Percentiles rank a stretch among this genome's conserved stretches.
Conservation (phyloP, 2,888 invertebrate genomes). For the Parnassius mnemosyne region DNA sequence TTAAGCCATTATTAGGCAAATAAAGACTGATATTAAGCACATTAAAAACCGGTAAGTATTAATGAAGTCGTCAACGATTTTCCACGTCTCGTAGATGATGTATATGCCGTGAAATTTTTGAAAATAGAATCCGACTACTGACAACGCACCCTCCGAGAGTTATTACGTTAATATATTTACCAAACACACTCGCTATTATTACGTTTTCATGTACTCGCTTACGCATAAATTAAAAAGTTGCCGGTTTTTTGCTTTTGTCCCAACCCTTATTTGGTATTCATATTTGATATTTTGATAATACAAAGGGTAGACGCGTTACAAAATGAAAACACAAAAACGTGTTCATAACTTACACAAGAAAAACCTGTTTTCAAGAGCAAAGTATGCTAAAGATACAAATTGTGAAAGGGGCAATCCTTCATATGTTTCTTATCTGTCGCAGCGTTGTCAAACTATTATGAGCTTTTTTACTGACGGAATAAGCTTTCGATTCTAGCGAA, state of each 20-base stretch:
- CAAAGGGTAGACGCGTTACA: constrained; percentile 72
- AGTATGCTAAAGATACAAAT: constrained; percentile 78
- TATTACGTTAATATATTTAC: constrained; percentile 79
- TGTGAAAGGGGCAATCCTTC: constrained; percentile 78
- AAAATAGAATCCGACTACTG: constrained; percentile 63
- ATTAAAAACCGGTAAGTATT: constrained; percentile 36
- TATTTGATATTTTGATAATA: constrained; percentile 78
- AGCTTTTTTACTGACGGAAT: constrained; percentile 53
- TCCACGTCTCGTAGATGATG: constrained; percentile 64
- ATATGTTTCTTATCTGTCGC: constrained; percentile 60
- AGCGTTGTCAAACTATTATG: constrained; percentile 50
- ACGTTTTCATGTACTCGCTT: constrained; percentile 78
- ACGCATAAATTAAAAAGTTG: constrained; percentile 78
- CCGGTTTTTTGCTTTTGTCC: constrained; percentile 76
- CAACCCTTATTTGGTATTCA: constrained; percentile 80
- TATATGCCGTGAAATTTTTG: constrained; percentile 75
- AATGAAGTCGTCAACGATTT: constrained; percentile 72
- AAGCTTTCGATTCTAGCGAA: constrained; percentile 61
- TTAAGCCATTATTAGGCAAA: constrained; percentile 13
- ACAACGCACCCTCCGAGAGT: constrained; percentile 66
- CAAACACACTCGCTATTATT: constrained; percentile 77
- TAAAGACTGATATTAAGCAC: constrained; percentile 3
- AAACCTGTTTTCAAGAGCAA: constrained; percentile 74
- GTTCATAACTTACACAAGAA: constrained; percentile 62
- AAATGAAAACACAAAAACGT: constrained; percentile 67